phyloP scores from a whole-genome alignment of 2,888 invertebrate genomes.

The Lasiommata megera region DNA sequence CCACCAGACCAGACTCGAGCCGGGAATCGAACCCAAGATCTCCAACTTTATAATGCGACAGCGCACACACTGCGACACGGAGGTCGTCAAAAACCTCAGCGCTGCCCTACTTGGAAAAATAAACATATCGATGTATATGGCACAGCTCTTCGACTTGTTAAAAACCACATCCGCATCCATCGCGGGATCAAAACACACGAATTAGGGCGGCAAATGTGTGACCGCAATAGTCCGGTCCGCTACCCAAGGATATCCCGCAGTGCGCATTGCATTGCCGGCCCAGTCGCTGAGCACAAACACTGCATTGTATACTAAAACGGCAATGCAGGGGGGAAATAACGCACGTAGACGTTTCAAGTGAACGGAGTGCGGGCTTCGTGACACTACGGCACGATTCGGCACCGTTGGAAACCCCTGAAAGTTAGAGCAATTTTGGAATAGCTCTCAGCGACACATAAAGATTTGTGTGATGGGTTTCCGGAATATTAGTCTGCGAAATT shows the following conservation, averaged over 20 bases:
- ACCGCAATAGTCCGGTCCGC: slow-evolving; percentile 38
- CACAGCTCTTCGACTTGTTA: slow-evolving; percentile 22
- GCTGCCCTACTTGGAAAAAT: background rate
- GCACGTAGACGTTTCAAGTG: slow-evolving; percentile 11
- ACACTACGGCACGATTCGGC: slow-evolving; percentile 26
- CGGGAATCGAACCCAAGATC: too few relatives aligned
- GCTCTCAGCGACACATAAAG: slow-evolving; percentile 8
- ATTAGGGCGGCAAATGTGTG: slow-evolving; percentile 30
- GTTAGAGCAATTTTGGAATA: slow-evolving; percentile 18
- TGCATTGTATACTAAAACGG: slow-evolving; percentile 24
- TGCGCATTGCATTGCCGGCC: slow-evolving; percentile 45
- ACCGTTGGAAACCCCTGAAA: slow-evolving; percentile 19
- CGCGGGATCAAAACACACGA: slow-evolving; percentile 27
- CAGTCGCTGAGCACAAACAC: slow-evolving; percentile 28
- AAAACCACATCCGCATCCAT: slow-evolving; percentile 24
- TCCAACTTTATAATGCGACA: too few relatives aligned
- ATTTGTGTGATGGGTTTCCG: slow-evolving; percentile 11
- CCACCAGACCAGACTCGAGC: too few relatives aligned
- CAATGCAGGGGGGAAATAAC: slow-evolving; percentile 28
- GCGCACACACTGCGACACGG: too few relatives aligned
- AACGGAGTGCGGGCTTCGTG: slow-evolving; percentile 6
- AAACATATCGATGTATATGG: background rate
- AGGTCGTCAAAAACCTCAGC: too few relatives aligned
- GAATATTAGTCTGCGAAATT: background rate
- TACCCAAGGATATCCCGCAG: slow-evolving; percentile 46